A percentile compares a stretch with the other conserved stretches of the same genome.
Conservation (phyloP, 2,888 invertebrate species). For the Pheosia tremula region DNA sequence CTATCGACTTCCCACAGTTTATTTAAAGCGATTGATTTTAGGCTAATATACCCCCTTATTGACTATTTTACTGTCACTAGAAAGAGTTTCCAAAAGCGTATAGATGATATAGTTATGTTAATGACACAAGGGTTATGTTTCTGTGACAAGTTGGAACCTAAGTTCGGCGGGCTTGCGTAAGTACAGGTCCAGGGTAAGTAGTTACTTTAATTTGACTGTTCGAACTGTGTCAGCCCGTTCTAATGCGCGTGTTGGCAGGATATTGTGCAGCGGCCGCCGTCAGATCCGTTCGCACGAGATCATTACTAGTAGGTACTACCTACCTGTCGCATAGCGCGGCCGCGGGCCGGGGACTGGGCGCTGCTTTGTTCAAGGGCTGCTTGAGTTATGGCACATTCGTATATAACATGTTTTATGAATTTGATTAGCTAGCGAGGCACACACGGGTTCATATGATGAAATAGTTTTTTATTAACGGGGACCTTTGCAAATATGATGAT, state of each 20-base stretch:
- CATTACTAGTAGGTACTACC: not conserved
- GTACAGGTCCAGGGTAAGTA: not conserved
- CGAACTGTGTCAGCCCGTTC: conserved; percentile 21
- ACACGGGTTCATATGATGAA: not conserved
- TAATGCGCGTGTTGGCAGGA: conserved; percentile 30
- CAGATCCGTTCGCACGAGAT: conserved; percentile 12
- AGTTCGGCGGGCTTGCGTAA: too few relatives aligned
- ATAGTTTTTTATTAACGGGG: too few relatives aligned
- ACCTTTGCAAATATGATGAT: too few relatives aligned
- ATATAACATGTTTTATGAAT: not conserved
- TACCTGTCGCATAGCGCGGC: not conserved
- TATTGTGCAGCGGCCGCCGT: conserved; percentile 13
- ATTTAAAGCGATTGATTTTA: too few relatives aligned
- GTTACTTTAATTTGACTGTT: not conserved
- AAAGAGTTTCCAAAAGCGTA: too few relatives aligned
- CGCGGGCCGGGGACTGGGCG: not conserved
- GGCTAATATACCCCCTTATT: too few relatives aligned
- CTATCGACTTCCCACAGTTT: too few relatives aligned
- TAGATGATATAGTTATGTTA: too few relatives aligned
- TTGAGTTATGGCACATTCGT: not conserved
- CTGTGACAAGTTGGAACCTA: too few relatives aligned
- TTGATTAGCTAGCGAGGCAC: not conserved
- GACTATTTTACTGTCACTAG: too few relatives aligned
- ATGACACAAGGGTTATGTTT: too few relatives aligned
- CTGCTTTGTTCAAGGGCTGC: not conserved